Percentiles rank a stretch among this genome's conserved stretches.
Conservation (phyloP, 2,113 vertebrate genomes). For the Puffinus mauretanicus region DNA sequence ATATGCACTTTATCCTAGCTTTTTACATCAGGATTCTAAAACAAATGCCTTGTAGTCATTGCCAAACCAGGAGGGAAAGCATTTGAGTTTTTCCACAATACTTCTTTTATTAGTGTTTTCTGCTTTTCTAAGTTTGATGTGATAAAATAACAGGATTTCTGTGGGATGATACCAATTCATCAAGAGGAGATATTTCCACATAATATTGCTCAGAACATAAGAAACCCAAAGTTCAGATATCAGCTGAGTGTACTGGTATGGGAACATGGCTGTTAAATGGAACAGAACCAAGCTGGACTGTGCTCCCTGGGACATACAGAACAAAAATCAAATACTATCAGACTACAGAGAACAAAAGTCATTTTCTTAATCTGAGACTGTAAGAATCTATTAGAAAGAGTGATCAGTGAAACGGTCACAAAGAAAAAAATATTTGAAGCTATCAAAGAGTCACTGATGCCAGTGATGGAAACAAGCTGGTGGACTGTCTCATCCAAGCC, state of each 20-base stretch:
- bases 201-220: neutral
- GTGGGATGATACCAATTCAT: neutral
- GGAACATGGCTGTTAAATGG: neutral
- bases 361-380: neutral
- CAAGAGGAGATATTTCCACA: neutral
- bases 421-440: neutral
- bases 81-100: neutral
- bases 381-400: neutral
- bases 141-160: neutral
- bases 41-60: constrained; percentile 11
- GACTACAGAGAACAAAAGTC: neutral
- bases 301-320: neutral
- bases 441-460: neutral
- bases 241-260: neutral
- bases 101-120: neutral
- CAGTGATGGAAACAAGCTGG: neutral
- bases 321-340: neutral
- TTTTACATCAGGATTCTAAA: neutral
- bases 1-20: neutral
- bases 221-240: neutral
- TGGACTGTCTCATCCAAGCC: neutral
- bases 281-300: neutral
- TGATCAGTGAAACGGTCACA: neutral
- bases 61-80: neutral
- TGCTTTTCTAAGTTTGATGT: neutral